phyloP scores from a whole-genome alignment of 2,797 vertebrate genomes.

The Naso thynnoides region DNA sequence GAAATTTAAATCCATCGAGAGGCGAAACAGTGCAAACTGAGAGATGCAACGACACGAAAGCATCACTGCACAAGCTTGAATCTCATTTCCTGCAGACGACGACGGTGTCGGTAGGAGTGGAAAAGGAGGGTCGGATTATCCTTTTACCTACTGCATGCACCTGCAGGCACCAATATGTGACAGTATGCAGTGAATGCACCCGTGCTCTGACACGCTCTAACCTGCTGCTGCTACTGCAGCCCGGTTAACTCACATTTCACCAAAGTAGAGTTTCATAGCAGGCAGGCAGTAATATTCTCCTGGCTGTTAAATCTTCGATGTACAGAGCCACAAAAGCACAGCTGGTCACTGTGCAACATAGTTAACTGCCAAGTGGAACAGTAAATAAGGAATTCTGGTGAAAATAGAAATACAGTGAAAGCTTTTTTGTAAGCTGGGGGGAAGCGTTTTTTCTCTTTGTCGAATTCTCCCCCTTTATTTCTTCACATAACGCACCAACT shows the following conservation, averaged over 20 bases:
- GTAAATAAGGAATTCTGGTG: neutral
- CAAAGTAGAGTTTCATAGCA: constrained; percentile 26
- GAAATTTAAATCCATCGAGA: neutral
- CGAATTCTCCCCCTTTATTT: neutral
- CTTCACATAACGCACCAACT: neutral
- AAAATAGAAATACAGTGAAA: neutral
- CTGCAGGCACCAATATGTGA: constrained; percentile 50
- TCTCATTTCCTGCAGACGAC: constrained; percentile 29
- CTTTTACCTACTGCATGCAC: constrained; percentile 30
- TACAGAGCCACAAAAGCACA: constrained; percentile 15
- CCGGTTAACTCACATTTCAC: constrained; percentile 23
- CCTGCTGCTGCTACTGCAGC: constrained; percentile 19
- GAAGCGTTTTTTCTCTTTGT: neutral
- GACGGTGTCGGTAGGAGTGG: neutral
- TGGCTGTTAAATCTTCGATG: constrained; percentile 21
- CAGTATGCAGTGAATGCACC: constrained; percentile 50
- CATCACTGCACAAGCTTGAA: constrained; percentile 5
- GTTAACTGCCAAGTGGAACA: constrained; percentile 5
- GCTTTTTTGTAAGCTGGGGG: neutral
- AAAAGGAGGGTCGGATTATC: constrained; percentile 45
- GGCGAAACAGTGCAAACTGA: too few relatives aligned
- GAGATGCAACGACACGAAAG: neutral
- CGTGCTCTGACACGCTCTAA: constrained; percentile 35
- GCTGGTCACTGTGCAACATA: constrained; percentile 12
- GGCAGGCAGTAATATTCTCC: constrained; percentile 16